These are phyloP conservation scores for Leistus spinibarbis DNA, from an alignment of 2,888 invertebrate species.

Conservation along the genomic window DNA sequence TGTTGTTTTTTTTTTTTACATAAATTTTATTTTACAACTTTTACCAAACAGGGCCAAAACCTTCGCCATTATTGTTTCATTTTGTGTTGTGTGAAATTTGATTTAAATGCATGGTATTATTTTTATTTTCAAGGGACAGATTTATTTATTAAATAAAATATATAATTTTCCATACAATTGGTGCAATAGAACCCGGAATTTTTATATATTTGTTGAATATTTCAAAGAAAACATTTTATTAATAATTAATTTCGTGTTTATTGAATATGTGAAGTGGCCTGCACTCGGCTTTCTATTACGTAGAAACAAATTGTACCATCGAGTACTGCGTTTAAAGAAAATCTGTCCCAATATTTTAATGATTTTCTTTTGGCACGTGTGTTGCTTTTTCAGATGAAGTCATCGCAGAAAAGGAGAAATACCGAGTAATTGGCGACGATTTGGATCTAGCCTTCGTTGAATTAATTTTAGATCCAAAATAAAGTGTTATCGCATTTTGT, in stretches of 20 bases:
- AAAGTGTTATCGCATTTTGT: constrained; percentile 1
- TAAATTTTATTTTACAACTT: background rate
- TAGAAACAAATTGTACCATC: no score
- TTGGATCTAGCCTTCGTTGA: constrained; percentile 93
- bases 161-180: no score
- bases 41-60: background rate
- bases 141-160: constrained; percentile 1
- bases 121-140: background rate
- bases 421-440: constrained; percentile 91
- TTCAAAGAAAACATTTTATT: no score
- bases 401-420: constrained; percentile 87
- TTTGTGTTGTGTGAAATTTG: background rate
- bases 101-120: background rate
- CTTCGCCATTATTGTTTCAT: background rate
- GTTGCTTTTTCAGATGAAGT: constrained; percentile 73
- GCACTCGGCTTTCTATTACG: background rate
- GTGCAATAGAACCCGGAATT: no score
- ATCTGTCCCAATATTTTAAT: background rate
- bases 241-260: no score
- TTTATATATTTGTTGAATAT: no score
- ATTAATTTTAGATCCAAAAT: constrained; percentile 62
- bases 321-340: no score
- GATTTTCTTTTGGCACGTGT: background rate
- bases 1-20: constrained; percentile 22
- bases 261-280: background rate